Evolutionary conservation across 1,140 invertebrate genomes (phyloP).

Genomic region (Tetramorium alpestre): DNA sequence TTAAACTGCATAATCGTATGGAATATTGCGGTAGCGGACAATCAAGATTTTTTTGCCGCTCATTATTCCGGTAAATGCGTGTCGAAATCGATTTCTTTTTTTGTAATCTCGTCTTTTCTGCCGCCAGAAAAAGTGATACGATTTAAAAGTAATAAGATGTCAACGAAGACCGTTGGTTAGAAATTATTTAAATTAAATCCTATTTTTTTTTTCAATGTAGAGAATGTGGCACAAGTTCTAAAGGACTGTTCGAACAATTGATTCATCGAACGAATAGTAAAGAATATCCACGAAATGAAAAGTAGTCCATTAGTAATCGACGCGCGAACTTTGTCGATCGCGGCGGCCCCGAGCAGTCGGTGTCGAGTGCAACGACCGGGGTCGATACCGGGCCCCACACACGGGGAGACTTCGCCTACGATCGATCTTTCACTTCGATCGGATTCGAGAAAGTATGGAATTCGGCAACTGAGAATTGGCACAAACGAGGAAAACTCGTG

Average conservation of each 20-base stretch:
- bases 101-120: not conserved
- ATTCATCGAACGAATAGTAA: slow-evolving; percentile 60
- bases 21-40: slow-evolving; percentile 24
- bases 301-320: slow-evolving; percentile 76
- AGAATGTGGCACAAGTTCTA: not conserved
- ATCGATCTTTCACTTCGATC: slow-evolving; percentile 47
- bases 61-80: not conserved
- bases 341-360: slow-evolving; percentile 41
- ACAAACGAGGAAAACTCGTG: slow-evolving; percentile 3
- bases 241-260: not conserved
- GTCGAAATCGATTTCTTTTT: not conserved
- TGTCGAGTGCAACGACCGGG: slow-evolving; percentile 72
- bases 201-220: not conserved
- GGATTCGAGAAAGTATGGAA: slow-evolving; percentile 41
- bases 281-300: slow-evolving; percentile 72
- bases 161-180: not conserved
- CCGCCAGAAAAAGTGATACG: not conserved
- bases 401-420: slow-evolving; percentile 51
- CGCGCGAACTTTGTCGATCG: slow-evolving; percentile 74
- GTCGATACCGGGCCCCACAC: not conserved
- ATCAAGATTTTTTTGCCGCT: not conserved
- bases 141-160: not conserved
- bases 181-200: not conserved
- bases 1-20: slow-evolving; percentile 39
- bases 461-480: slow-evolving; percentile 36